Base-by-base conservation (phyloP, 64 coral and sea anemone species). In the Stichodactyla helianthus region DNA sequence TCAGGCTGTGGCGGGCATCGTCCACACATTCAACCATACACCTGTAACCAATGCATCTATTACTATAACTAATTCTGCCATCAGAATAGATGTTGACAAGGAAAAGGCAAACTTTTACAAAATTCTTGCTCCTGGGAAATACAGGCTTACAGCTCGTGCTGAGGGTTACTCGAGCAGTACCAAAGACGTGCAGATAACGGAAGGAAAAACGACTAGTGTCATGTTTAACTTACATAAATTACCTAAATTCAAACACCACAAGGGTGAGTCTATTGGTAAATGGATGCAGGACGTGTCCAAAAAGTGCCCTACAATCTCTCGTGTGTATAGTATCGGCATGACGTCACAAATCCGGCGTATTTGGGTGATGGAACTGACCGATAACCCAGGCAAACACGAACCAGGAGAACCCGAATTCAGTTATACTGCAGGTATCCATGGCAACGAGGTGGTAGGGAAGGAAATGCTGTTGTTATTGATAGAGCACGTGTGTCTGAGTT, bases 391-490 rank as follows among this genome's bases (percentile, higher is more conserved):
- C 17, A 28, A 91, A 5, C 95, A 94, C 63, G 89, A 98, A 88
- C 92, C 89, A 15, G 95, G 95, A 23, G 87, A 98, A 57, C 95
- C 95, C 53, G 95, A 98, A 77, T 89, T 98, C 78, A 99, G 87
- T n/a, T 97, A 97, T 86, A 86, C 90, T 84, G 95, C 92, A 85
- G 95, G 95, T 62, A 59, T 93, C 56, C 92, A 97, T 86, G 95
- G 95, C 53, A 97, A 97, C 44, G 95, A 93, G 88, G 95, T 88
- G 10, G 95, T 97, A 52, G 95, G 95, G 12, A 97, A 97, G n/a
- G 95, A 97, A 81, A 93, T 97, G 95, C 18, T 97, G 50, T 77
- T 97, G 68, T 82, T 97, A 19, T 50, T 97, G 82, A 97, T 93
- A 76, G 88, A 91, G 82, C 95, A 97, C 59, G 74, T 97, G 65